Evolutionary conservation across 1,140 invertebrate genomes (phyloP).

Genomic region (Neelides sp.): DNA sequence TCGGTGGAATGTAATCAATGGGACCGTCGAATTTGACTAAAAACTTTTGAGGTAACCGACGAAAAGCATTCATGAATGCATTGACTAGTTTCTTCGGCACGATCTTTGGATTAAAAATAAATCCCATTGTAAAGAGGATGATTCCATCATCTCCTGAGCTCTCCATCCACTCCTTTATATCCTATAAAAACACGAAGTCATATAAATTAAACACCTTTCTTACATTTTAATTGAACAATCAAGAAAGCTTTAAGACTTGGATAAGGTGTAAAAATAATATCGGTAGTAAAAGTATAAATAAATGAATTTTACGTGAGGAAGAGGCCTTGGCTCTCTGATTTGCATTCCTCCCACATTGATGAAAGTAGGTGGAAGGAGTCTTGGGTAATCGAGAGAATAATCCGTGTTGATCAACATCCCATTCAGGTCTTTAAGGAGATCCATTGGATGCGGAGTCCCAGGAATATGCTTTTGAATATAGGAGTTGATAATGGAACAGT

Average conservation of each 20-base stretch:
- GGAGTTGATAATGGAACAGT: slow-evolving; percentile 29
- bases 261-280: not conserved
- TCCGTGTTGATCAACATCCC: slow-evolving; percentile 35
- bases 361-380: slow-evolving; percentile 33
- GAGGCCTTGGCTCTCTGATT: slow-evolving; percentile 22
- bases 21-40: slow-evolving; percentile 33
- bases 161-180: slow-evolving; percentile 32
- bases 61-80: slow-evolving; percentile 30
- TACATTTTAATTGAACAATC: not conserved
- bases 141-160: slow-evolving; percentile 33
- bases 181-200: slow-evolving; percentile 17
- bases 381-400: slow-evolving; percentile 33
- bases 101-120: slow-evolving; percentile 34
- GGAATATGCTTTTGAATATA: slow-evolving; percentile 32
- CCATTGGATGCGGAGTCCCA: slow-evolving; percentile 29
- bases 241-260: not conserved
- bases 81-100: slow-evolving; percentile 31
- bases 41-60: slow-evolving; percentile 31
- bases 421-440: slow-evolving; percentile 32
- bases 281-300: not conserved
- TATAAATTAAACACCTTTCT: too few species aligned
- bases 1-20: slow-evolving; percentile 30
- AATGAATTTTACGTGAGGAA: slow-evolving; percentile 24
- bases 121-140: slow-evolving; percentile 35
- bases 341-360: slow-evolving; percentile 35